These are phyloP conservation scores for Sinocyclocheilus maitianheensis DNA, from an alignment of 2,113 vertebrate genomes.

Conservation along the genomic window DNA sequence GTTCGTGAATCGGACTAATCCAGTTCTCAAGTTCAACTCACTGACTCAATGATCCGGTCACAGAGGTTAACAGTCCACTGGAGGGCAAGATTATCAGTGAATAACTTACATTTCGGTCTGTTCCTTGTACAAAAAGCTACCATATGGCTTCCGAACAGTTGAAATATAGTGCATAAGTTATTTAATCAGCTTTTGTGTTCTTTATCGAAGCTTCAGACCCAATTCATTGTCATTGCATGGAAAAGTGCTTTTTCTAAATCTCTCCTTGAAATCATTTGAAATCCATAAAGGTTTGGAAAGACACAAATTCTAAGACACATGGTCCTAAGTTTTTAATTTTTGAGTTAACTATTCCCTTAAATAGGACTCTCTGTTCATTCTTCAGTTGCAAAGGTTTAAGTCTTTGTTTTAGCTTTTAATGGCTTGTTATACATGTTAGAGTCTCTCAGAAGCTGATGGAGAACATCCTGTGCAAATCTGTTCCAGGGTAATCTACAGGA, in stretches of 20 bases:
- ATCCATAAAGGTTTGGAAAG: neutral
- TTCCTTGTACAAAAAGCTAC: neutral
- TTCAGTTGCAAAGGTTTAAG: no score
- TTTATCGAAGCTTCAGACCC: neutral
- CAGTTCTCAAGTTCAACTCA: constrained; percentile 15
- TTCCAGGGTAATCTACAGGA: constrained; percentile 61
- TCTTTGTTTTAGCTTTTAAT: neutral
- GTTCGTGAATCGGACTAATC: constrained; percentile 20
- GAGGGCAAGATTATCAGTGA: constrained; percentile 33
- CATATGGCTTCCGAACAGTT: neutral
- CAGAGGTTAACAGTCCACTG: constrained; percentile 29
- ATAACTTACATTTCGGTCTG: constrained; percentile 23
- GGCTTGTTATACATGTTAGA: neutral
- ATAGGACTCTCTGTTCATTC: neutral
- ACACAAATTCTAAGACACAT: no score
- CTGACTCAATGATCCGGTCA: constrained; percentile 22
- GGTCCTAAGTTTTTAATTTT: neutral
- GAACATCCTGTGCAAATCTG: constrained; percentile 19
- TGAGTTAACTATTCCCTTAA: neutral
- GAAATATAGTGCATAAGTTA: neutral
- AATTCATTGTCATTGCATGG: neutral
- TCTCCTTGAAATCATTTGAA: neutral
- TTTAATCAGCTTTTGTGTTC: neutral
- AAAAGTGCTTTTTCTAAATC: neutral
- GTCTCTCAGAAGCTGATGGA: constrained; percentile 11